Base-by-base conservation (phyloP, 1,140 invertebrate species). In the Leptinotarsa texana region DNA sequence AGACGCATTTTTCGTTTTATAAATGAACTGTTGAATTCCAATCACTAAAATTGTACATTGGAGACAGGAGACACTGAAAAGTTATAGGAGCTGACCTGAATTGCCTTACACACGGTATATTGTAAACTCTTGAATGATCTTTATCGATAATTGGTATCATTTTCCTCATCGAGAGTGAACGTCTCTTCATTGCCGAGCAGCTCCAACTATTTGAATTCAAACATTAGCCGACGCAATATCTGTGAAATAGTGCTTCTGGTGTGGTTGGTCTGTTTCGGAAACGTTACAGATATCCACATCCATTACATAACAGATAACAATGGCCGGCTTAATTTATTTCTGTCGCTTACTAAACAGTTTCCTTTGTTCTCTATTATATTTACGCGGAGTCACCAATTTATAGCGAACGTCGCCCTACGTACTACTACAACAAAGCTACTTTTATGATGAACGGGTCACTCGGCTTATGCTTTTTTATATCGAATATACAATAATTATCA, bases 231-330 rank as follows among this genome's bases (percentile, higher is more conserved):
- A 49, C 62, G 61, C 71, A 73, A 73, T 78, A 78, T 78, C 74
- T 74, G 74, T 75, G 75, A 78, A 78, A 78, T 76, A 74, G 68
- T 74, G 73, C 18, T 73, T 66, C 71, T 73, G 71, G 71, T 73
- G 69, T 70, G 51, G 47, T 51, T 27, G n/a, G 48, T 15, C 63
- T 49, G 67, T 18, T 71, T 73, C 74, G 77, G 77, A 78, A 78
- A 65, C 63, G 62, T 49, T 73, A 73, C 48, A 73, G 71, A 73
- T 73, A 78, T 78, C 77, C 75, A 76, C 77, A 78, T 78, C 77
- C 77, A 76, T 78, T 78, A 78, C 77, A 69, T 63, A 69, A 21
- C 70, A 78, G 77, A 78, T 78, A 78, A 78, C 77, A 78, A 78
- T 78, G 70, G 75, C 77, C 42, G 68, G 72, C 75, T 78, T 78